These are phyloP conservation scores for Conistra vaccinii DNA, from an alignment of 2,888 invertebrate species.

Conservation along the genomic window DNA sequence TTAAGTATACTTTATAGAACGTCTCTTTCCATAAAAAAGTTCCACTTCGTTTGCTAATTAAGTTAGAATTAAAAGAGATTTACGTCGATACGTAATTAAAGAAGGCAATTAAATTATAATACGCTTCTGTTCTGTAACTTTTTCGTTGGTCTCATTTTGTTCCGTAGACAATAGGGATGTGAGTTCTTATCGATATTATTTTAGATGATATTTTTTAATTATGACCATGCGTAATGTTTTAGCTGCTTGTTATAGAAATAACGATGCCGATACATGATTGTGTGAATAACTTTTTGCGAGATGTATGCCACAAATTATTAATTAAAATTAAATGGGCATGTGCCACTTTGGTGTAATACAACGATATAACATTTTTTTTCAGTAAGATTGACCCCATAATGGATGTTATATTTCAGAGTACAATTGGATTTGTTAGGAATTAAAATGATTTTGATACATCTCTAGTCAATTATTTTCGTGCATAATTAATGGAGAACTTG, in stretches of 20 bases:
- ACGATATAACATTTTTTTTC: background rate
- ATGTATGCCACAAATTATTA: background rate
- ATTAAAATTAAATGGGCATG: too few relatives aligned
- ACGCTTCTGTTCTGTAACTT: slow-evolving; percentile 61
- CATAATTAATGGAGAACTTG: background rate
- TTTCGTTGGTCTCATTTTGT: slow-evolving; percentile 55
- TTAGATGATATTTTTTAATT: background rate
- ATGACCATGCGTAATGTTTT: background rate
- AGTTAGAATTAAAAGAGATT: slow-evolving; percentile 61
- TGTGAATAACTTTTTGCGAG: background rate
- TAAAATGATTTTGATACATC: background rate
- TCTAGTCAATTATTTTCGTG: background rate
- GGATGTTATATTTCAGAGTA: background rate
- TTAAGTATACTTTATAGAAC: slow-evolving; percentile 43
- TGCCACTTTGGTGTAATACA: background rate
- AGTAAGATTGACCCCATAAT: background rate
- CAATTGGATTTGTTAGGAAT: background rate
- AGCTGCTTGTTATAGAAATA: background rate
- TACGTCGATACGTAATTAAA: slow-evolving; percentile 64
- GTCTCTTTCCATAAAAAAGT: slow-evolving; percentile 42
- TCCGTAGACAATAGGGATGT: slow-evolving; percentile 27
- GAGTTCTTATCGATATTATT: slow-evolving; percentile 23
- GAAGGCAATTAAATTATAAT: slow-evolving; percentile 67
- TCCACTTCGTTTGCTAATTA: slow-evolving; percentile 60
- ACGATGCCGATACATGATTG: background rate